Evolutionary conservation across 1,140 invertebrate genomes (phyloP), one percentile per base, ranked within the genome.

Genomic region (Telenomus remus): DNA sequence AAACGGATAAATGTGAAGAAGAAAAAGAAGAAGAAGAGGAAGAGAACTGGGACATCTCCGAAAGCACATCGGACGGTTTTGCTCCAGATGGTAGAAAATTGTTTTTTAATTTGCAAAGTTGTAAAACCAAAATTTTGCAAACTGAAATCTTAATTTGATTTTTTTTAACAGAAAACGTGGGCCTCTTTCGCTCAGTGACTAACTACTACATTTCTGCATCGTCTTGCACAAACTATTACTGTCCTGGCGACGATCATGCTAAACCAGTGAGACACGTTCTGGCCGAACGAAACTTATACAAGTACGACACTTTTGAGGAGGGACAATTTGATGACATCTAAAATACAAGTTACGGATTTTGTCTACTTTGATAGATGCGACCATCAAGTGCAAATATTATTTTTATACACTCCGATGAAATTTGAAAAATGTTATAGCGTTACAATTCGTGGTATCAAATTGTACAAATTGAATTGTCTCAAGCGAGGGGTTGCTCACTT

Each of bases 261-360:
- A 55, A 61, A 44, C 53, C 60, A 16, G 16, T 72, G 19, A 51
- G 35, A 54, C 12, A 44, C 1, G 37, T 35, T 37, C 15, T 69
- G 4, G 33, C 43, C 9, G 48, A 48, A 42, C 33, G 12, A 14
- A 46, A 43, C 11, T 48, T 55, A 13, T 34, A 35, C 6, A 55
- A 43, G 47, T 12, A 9, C 13, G 13, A 46, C 16, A 46, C 4
- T 1, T 50, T 72, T 12, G 61, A 66, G 53, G 61, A 73, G 33
- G 64, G 65, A 34, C 65, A 64, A 61, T 78, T 74, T 9, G 74
- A 76, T 51, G 74, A 76, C 8, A 39, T 39, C n/a, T 39, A 39
- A 27, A 3, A 3, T 27, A 27, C 19, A 27, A 27, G 19, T 27
- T n/a, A n/a, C n/a, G n/a, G n/a, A n/a, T n/a, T 6, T 27, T 6